Evolutionary conservation across 1,140 invertebrate genomes (phyloP).

Genomic region (Caenorhabditis briggsae): DNA sequence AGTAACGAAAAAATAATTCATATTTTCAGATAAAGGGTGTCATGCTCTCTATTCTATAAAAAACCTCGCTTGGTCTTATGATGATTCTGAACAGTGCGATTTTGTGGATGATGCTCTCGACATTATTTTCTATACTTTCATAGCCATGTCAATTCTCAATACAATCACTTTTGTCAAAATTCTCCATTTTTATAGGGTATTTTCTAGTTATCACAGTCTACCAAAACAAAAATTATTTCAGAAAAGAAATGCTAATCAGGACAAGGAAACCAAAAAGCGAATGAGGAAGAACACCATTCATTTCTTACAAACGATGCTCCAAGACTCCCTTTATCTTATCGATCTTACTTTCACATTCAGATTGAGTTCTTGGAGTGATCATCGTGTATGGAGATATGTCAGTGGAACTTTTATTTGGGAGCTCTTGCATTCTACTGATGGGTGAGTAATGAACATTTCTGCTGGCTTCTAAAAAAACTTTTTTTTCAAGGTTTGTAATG

Average conservation of each 20-base stretch:
- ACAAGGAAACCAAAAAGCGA: slow-evolving; percentile 7
- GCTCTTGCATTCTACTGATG: neutral
- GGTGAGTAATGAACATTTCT: neutral
- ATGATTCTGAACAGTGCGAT: neutral
- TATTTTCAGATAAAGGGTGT: neutral
- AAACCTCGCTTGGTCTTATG: neutral
- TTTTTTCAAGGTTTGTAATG: slow-evolving; percentile 17
- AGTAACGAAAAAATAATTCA: neutral
- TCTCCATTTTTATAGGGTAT: slow-evolving; percentile 2
- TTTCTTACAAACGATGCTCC: slow-evolving; percentile 24
- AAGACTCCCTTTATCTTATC: slow-evolving; percentile 19
- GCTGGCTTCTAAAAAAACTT: neutral
- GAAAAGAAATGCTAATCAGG: neutral
- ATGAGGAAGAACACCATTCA: slow-evolving; percentile 22
- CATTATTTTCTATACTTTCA: slow-evolving; percentile 26
- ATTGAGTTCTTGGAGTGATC: slow-evolving; percentile 8
- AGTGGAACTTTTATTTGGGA: slow-evolving; percentile 27
- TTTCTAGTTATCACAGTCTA: neutral
- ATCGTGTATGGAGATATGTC: slow-evolving; percentile 5
- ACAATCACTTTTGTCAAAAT: slow-evolving; percentile 22
- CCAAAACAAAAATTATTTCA: neutral
- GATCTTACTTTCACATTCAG: slow-evolving; percentile 21
- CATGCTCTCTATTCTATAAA: neutral
- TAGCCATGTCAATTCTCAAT: neutral
- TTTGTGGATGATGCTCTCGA: neutral